Conservation (phyloP, 2,888 invertebrate species). For the Zygaena filipendulae region DNA sequence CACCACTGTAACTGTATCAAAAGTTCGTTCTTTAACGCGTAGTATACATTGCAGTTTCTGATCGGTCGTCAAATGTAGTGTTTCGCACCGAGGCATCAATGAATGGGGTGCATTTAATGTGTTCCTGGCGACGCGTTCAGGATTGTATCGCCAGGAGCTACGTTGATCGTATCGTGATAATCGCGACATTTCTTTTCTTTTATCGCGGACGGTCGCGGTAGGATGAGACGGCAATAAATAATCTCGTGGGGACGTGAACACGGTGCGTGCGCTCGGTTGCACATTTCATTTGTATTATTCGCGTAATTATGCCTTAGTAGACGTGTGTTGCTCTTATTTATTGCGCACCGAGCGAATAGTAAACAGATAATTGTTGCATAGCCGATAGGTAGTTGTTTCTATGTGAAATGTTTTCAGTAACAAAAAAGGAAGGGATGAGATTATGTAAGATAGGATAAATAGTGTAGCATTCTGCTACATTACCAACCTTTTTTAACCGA, state of each 20-base stretch:
- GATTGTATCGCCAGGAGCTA: conserved; percentile 39
- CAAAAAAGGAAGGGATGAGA: too few species aligned
- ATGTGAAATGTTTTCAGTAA: too few species aligned
- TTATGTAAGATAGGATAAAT: too few species aligned
- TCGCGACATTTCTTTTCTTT: conserved; percentile 65
- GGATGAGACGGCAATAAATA: conserved; percentile 64
- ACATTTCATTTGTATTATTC: conserved; percentile 56
- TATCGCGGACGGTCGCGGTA: conserved; percentile 51
- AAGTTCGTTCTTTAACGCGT: background rate
- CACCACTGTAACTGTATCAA: conserved; percentile 11
- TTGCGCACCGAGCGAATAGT: conserved; percentile 26
- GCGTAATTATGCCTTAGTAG: conserved; percentile 49
- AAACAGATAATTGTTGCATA: conserved; percentile 40
- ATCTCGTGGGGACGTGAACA: conserved; percentile 43
- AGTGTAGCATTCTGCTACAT: too few species aligned
- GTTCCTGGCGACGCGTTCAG: too few species aligned
- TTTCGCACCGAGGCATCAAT: too few species aligned
- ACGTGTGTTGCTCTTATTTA: conserved; percentile 38
- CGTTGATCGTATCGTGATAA: conserved; percentile 57
- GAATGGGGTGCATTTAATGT: too few species aligned
- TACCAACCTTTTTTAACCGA: too few species aligned
- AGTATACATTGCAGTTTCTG: too few species aligned
- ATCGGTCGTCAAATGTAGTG: too few species aligned
- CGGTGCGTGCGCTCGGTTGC: conserved; percentile 49
- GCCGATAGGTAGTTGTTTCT: conserved; percentile 34